Percentiles rank a stretch among this genome's conserved stretches.
Evolutionary conservation across 2,797 vertebrate species (phyloP).

Genomic region (Sebastes minor): DNA sequence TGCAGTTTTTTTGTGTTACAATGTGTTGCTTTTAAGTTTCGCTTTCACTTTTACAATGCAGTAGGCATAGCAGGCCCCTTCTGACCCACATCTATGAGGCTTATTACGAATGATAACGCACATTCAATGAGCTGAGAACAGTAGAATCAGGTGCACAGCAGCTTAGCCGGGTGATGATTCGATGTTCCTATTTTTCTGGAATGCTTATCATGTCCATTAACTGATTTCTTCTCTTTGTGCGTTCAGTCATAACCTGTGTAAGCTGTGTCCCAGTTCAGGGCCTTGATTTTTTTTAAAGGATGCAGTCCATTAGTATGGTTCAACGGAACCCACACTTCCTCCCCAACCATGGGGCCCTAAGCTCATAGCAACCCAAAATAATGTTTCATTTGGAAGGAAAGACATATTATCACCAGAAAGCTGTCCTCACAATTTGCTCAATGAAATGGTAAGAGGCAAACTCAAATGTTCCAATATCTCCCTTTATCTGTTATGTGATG

Average conservation of each 20-base stretch:
- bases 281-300: neutral
- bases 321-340: neutral
- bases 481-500: neutral
- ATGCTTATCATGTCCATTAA: neutral
- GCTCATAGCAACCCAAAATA: neutral
- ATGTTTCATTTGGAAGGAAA: neutral
- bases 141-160: no score
- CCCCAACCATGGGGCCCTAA: neutral
- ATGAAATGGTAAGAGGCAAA: neutral
- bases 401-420: neutral
- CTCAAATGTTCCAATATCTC: neutral
- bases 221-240: neutral
- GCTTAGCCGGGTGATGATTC: no score
- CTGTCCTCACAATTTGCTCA: neutral
- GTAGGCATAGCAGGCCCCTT: no score
- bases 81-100: no score
- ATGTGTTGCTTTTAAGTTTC: no score
- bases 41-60: no score
- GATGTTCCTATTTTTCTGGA: neutral
- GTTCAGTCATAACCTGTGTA: neutral
- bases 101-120: no score
- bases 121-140: no score
- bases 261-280: neutral
- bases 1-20: no score
- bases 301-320: neutral